A percentile compares a stretch with the other conserved stretches of the same genome.
phyloP scores from a whole-genome alignment of 2,113 vertebrate genomes.

The Alosa alosa region DNA sequence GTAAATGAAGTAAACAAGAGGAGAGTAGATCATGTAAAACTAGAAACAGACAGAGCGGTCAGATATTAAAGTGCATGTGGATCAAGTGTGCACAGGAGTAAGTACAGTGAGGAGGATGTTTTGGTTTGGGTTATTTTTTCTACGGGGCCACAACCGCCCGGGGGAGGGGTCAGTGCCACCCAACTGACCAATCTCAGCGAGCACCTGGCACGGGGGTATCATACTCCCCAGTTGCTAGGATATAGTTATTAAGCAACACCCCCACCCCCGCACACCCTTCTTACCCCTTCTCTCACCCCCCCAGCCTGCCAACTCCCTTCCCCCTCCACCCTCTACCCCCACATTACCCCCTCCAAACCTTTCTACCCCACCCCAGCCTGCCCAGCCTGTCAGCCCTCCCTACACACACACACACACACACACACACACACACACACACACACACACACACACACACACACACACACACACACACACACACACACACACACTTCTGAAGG shows the following conservation, averaged over 20 bases:
- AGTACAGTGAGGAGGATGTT: constrained; percentile 81
- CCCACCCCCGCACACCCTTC: constrained; percentile 43
- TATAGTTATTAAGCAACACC: constrained; percentile 86
- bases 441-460: constrained; percentile 49
- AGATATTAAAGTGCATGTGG: constrained; percentile 82
- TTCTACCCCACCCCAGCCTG: constrained; percentile 36
- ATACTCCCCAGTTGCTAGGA: constrained; percentile 78
- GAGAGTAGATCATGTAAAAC: constrained; percentile 53
- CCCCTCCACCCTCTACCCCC: constrained; percentile 37
- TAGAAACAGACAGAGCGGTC: constrained; percentile 51
- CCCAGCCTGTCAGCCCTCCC: constrained; percentile 11
- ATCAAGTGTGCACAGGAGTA: constrained; percentile 86
- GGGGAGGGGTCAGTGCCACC: constrained; percentile 76
- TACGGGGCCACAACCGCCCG: constrained; percentile 56
- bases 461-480: not conserved
- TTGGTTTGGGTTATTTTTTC: constrained; percentile 79
- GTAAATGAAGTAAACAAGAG: constrained; percentile 38
- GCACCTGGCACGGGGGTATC: constrained; percentile 74
- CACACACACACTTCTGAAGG: constrained; percentile 49
- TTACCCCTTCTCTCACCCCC: constrained; percentile 13
- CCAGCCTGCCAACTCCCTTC: not conserved
- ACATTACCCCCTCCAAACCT: constrained; percentile 6
- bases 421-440: no score
- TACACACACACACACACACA: constrained; percentile 42
- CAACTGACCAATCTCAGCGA: constrained; percentile 82